Evolutionary conservation across 2,113 vertebrate genomes (phyloP), one percentile per base, ranked within the genome.

Genomic region (Elanoides forficatus): DNA sequence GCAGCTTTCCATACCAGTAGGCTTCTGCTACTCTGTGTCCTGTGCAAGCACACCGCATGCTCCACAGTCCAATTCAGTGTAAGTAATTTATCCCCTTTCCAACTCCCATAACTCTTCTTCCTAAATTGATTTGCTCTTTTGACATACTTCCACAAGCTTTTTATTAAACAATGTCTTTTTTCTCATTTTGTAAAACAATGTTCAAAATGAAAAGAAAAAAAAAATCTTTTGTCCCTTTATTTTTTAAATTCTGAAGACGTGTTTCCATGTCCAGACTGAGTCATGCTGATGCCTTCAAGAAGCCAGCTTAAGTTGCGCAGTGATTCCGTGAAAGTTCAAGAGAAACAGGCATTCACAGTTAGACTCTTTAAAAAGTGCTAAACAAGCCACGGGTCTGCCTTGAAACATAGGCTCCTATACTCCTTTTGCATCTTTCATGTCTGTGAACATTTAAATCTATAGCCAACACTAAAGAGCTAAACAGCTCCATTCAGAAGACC

Each of bases 11-110:
- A 48, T 6, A 23, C 42, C 42, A 43, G 15, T 1, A 63, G n/a
- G 50, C 29, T 86, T 74, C 62, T 50, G 47, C 55, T 72, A 3
- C 21, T 70, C 26, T 6, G 9, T 22, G 23, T 42, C 71, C 63
- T 76, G 12, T 55, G 60, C 59, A 76, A 71, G 55, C 34, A 78
- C 5, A 36, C 17, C 0, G 0, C 22, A 42, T 2, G 4, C 47
- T 74, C 20, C 42, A 50, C 0, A 1, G 34, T 21, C 36, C 65
- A 55, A 15, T 34, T 55, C 45, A 59, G 38, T 4, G 0, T 34
- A 58, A 79, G 0, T 32, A 58, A 79, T 6, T 71, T 17, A 85
- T 19, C 14, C 12, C 9, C 19, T 53, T 88, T 65, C 36, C 42
- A 78, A 4, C 4, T 58, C 27, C 32, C 1, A 1, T 34, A 81